Percentiles rank a stretch among this genome's conserved stretches.
These are phyloP conservation scores for Poicephalus gulielmi DNA, from an alignment of 2,113 vertebrate genomes.

Conservation along the genomic window DNA sequence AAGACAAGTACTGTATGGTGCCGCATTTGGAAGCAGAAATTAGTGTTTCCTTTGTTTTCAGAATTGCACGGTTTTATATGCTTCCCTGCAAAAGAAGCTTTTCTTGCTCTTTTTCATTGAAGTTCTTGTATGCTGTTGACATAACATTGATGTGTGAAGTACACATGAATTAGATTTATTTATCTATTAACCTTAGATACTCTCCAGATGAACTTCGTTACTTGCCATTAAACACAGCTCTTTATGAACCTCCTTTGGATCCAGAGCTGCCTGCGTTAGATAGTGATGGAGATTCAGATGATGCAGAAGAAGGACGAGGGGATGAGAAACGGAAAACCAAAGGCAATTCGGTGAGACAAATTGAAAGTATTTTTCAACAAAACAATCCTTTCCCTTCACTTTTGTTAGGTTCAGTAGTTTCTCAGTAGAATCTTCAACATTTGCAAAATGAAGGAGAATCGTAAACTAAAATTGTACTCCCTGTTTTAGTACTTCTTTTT, in stretches of 20 bases:
- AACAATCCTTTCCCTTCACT: not conserved
- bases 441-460: not conserved
- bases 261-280: slow-evolving; percentile 92
- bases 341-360: slow-evolving; percentile 78
- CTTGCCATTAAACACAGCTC: slow-evolving; percentile 92
- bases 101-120: not conserved
- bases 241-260: slow-evolving; percentile 95
- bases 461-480: not conserved
- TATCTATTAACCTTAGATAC: slow-evolving; percentile 76
- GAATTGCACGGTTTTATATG: not conserved
- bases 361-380: not conserved
- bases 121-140: not conserved
- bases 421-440: not conserved
- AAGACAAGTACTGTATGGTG: not conserved
- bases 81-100: not conserved
- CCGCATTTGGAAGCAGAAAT: not conserved
- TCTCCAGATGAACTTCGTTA: slow-evolving; percentile 97
- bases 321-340: slow-evolving; percentile 87
- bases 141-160: not conserved
- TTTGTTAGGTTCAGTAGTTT: not conserved
- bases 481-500: not conserved
- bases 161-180: not conserved
- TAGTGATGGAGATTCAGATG: slow-evolving; percentile 95
- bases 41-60: not conserved
- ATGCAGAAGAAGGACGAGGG: slow-evolving; percentile 85